Base-by-base conservation (phyloP, 2,797 vertebrate genomes). In the Chelidonichthys spinosus region DNA sequence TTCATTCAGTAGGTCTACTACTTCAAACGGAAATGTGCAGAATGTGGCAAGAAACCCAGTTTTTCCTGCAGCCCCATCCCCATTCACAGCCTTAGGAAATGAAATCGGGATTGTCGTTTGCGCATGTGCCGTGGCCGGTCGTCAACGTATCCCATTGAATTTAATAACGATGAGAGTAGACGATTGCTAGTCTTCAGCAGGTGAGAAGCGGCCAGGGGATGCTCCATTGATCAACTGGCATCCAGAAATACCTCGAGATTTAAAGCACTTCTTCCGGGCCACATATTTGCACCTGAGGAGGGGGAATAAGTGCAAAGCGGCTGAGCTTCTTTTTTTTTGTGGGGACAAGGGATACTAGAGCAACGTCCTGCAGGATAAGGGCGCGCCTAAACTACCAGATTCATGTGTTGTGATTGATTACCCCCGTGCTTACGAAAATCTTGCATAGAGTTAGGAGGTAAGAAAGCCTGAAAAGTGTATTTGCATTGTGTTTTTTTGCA, bases 321-420 rank as follows among this genome's bases (percentile, higher is more conserved):
- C 74, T 77, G 83, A 33, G 58, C 58, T 72, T 76, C 25, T 70
- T 74, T 60, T 42, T 61, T 63, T 74, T 74, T 64, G 79, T 70
- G 85, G 84, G 89, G 83, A 85, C 87, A 70, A 87, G 87, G 85
- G 85, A 93, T 69, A 89, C 83, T 69, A 76, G 86, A 89, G 85
- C 83, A 87, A 74, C 89, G 86, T 93, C 91, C 89, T 92, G 90
- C 89, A 89, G 89, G 92, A 92, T 82, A 89, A 90, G 92, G 93
- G 92, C 92, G 89, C 90, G 91, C 91, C 92, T 91, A 82, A 89
- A 91, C 83, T 70, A 82, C 88, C 88, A 92, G 67, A 93, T 93
- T 91, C 91, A 95, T 94, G 94, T 92, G 92, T 92, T 92, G 85
- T 92, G 89, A 91, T 91, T 93, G 89, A 90, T 92, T 80, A 74